Percentiles rank a stretch among this genome's conserved stretches.
Conservation (phyloP, 2,797 vertebrate species). For the Choloepus didactylus region DNA sequence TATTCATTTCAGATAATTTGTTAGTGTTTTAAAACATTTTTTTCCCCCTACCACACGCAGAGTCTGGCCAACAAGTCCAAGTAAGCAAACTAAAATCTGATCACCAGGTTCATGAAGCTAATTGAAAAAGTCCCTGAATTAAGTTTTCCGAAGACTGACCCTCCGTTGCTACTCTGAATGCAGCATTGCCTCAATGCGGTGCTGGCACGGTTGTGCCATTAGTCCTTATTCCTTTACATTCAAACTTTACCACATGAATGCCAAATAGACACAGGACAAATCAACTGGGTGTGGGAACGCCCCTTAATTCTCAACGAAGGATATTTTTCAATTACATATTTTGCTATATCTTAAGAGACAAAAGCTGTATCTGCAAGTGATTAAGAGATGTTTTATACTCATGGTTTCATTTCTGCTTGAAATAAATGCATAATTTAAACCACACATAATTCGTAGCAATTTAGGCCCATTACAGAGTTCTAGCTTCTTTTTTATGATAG, state of each 20-base stretch:
- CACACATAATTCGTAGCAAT: slow-evolving; percentile 74
- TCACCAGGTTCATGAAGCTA: neutral
- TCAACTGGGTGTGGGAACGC: neutral
- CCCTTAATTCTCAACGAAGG: slow-evolving; percentile 19
- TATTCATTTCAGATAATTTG: neutral
- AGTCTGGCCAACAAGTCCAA: neutral
- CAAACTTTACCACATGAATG: neutral
- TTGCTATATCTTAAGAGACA: slow-evolving; percentile 74
- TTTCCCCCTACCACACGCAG: neutral
- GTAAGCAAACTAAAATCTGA: neutral
- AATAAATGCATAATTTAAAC: slow-evolving; percentile 82
- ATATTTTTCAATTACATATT: slow-evolving; percentile 73
- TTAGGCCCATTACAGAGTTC: slow-evolving; percentile 74
- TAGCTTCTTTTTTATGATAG: slow-evolving; percentile 68
- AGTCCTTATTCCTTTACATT: neutral
- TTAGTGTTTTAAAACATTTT: neutral
- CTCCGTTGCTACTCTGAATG: neutral
- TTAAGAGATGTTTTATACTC: slow-evolving; percentile 82
- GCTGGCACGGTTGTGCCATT: neutral
- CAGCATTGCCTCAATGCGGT: neutral
- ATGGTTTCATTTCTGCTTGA: slow-evolving; percentile 74
- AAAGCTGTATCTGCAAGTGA: slow-evolving; percentile 86
- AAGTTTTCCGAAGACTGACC: neutral
- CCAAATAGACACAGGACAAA: slow-evolving; percentile 68
- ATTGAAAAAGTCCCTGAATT: neutral